phyloP scores from a whole-genome alignment of 1,140 invertebrate species.

The Neodiprion fabricii region DNA sequence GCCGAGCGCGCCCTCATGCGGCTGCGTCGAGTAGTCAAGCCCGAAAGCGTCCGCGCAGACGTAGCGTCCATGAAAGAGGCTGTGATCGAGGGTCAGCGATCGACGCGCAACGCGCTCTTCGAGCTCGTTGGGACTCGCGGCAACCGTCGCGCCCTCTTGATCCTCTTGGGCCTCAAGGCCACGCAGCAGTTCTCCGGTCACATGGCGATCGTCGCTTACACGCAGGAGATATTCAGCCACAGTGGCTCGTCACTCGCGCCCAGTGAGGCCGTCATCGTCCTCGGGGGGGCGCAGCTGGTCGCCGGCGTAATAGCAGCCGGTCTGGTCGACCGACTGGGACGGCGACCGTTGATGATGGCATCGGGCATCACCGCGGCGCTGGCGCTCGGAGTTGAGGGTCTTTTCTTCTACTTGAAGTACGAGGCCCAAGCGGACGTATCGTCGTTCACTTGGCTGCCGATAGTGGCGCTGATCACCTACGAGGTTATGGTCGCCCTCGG shows the following conservation, averaged over 20 bases:
- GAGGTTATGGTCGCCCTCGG: conserved; percentile 54
- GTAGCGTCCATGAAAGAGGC: conserved; percentile 67
- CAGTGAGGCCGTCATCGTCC: conserved; percentile 67
- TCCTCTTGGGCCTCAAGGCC: conserved; percentile 71
- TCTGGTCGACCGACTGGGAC: conserved; percentile 74
- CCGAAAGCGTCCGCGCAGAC: conserved; percentile 66
- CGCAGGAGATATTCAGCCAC: conserved; percentile 75
- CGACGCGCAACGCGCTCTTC: conserved; percentile 62
- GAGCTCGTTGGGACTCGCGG: conserved; percentile 65
- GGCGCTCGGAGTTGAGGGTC: conserved; percentile 62
- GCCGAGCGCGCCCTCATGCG: conserved; percentile 67
- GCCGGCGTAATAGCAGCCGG: conserved; percentile 68
- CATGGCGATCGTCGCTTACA: conserved; percentile 77
- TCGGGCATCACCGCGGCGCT: conserved; percentile 66
- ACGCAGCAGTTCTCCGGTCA: conserved; percentile 80
- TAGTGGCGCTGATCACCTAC: conserved; percentile 46
- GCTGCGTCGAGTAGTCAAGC: conserved; percentile 64
- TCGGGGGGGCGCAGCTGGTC: conserved; percentile 72
- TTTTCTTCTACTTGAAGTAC: conserved; percentile 59
- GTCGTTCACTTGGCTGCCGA: conserved; percentile 47
- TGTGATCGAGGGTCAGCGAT: conserved; percentile 63
- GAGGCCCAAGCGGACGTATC: conserved; percentile 41
- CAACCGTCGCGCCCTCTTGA: conserved; percentile 71
- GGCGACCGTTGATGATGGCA: conserved; percentile 71
- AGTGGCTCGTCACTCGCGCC: conserved; percentile 64